phyloP scores from a whole-genome alignment of 2,888 invertebrate species.

The Clunio marinus region DNA sequence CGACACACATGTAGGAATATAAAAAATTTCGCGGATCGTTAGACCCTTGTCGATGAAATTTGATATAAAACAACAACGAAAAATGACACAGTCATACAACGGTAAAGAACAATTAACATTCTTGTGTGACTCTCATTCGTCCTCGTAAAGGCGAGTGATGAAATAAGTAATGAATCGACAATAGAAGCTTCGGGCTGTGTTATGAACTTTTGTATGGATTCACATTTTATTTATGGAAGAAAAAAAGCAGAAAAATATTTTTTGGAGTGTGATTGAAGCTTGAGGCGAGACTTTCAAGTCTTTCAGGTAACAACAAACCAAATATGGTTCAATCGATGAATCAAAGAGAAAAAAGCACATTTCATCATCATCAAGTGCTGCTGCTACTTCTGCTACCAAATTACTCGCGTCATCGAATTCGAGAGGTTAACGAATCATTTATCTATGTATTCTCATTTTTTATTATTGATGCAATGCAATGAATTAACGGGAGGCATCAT shows the following conservation, averaged over 20 bases:
- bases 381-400: too few relatives aligned
- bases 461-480: background rate
- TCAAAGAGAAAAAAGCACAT: too few relatives aligned
- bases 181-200: background rate
- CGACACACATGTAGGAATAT: too few relatives aligned
- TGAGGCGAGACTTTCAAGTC: background rate
- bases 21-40: background rate
- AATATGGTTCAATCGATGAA: too few relatives aligned
- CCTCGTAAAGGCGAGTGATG: background rate
- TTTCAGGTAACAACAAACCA: background rate
- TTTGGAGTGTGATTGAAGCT: background rate
- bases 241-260: background rate
- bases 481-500: background rate
- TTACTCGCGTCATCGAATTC: background rate
- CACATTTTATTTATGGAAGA: too few relatives aligned
- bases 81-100: background rate
- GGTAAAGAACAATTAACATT: conserved; percentile 19
- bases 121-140: background rate
- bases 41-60: background rate
- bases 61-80: background rate
- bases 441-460: too few relatives aligned
- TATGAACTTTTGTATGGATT: background rate
- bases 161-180: background rate
- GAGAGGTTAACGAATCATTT: background rate
- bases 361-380: background rate